A percentile compares a stretch with the other conserved stretches of the same genome.
These are phyloP conservation scores for Cranoglanis bouderius DNA, from an alignment of 2,113 vertebrate genomes.

Conservation along the genomic window DNA sequence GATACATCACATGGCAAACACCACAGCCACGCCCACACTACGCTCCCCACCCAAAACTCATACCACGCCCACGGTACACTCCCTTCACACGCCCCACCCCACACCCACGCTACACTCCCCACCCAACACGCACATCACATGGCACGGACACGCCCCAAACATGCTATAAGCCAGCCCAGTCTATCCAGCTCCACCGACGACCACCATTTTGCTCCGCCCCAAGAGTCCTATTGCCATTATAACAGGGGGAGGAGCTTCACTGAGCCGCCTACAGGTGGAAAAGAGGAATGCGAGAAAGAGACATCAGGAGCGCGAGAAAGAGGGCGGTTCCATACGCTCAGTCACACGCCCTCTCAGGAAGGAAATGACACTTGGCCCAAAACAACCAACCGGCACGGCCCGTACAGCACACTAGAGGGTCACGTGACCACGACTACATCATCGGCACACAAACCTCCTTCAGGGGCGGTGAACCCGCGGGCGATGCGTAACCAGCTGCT, in stretches of 20 bases:
- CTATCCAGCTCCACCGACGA: constrained; percentile 60
- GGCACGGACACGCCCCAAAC: constrained; percentile 11
- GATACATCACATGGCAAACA: background rate
- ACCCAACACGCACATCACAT: background rate
- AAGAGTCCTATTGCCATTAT: constrained; percentile 59
- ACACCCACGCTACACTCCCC: background rate
- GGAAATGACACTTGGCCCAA: constrained; percentile 78
- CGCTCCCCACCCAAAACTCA: background rate
- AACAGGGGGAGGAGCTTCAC: constrained; percentile 53
- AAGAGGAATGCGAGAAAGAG: constrained; percentile 38
- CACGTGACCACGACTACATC: constrained; percentile 48
- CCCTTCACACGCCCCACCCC: background rate
- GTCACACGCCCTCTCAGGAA: constrained; percentile 66
- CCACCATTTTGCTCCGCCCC: constrained; percentile 51
- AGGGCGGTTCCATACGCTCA: constrained; percentile 58
- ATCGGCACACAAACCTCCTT: constrained; percentile 46
- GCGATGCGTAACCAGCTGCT: constrained; percentile 72
- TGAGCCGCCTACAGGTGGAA: constrained; percentile 47
- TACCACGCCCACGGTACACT: background rate
- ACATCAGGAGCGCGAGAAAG: constrained; percentile 32
- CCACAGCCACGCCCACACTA: background rate
- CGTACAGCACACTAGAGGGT: constrained; percentile 73
- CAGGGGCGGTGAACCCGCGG: constrained; percentile 42
- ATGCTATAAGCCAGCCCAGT: constrained; percentile 54
- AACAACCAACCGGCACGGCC: constrained; percentile 65